A percentile compares a stretch with the other conserved stretches of the same genome.
These are phyloP conservation scores for Pogonocherus hispidulus DNA, from an alignment of 2,888 invertebrate genomes.

Conservation along the genomic window DNA sequence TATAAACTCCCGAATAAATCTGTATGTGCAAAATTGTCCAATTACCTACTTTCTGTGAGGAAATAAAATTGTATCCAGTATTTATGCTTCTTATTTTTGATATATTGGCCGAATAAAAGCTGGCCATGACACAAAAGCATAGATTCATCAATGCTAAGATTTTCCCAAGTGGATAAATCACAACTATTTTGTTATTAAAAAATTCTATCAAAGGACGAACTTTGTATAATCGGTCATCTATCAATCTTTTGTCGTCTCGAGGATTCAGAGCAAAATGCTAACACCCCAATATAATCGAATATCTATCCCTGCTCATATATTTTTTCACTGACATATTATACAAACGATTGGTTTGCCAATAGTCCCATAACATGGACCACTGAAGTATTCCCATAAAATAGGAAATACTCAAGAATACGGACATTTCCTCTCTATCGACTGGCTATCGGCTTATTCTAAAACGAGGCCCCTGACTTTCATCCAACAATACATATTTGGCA, in stretches of 20 bases:
- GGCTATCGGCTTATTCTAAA: background rate
- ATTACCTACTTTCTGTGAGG: conserved; percentile 12
- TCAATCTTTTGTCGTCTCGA: background rate
- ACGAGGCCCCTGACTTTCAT: conserved; percentile 1
- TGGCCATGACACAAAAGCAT: conserved; percentile 2
- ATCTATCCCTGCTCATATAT: conserved; percentile 10
- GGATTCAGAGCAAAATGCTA: conserved; percentile 4
- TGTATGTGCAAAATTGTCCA: conserved; percentile 11
- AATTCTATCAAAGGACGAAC: conserved; percentile 10
- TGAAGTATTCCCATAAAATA: conserved; percentile 11
- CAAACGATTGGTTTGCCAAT: conserved; percentile 7
- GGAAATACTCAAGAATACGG: background rate
- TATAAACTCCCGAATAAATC: conserved; percentile 7
- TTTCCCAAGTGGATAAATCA: conserved; percentile 8
- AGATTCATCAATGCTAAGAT: conserved; percentile 11
- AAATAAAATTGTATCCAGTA: no score
- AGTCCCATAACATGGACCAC: background rate
- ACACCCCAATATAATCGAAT: conserved; percentile 7
- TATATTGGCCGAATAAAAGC: background rate
- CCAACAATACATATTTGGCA: conserved; percentile 4
- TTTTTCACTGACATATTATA: conserved; percentile 4
- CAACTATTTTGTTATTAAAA: conserved; percentile 12
- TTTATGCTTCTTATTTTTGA: conserved; percentile 14
- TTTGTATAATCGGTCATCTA: conserved; percentile 5
- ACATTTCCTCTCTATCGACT: conserved; percentile 4